These are phyloP conservation scores for Sussaba pulchella DNA, from an alignment of 2,888 invertebrate genomes.

Conservation along the genomic window DNA sequence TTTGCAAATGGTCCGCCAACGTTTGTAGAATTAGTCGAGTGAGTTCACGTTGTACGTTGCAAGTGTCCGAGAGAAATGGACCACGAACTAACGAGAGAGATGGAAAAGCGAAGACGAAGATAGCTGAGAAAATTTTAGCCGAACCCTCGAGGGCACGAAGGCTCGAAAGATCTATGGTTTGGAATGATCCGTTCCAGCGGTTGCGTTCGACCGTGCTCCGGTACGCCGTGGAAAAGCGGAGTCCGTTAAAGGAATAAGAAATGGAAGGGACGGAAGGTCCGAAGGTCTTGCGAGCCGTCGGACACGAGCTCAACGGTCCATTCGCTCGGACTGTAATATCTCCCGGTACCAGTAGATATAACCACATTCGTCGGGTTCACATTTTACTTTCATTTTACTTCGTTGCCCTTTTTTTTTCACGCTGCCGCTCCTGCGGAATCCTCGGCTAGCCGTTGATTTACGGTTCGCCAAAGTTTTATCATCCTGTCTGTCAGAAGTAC, in stretches of 20 bases:
- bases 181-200: conserved; percentile 49
- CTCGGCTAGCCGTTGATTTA: conserved; percentile 76
- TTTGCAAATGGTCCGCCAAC: conserved; percentile 7
- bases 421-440: conserved; percentile 65
- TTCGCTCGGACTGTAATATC: conserved; percentile 34
- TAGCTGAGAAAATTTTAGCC: conserved; percentile 60
- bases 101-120: conserved; percentile 37
- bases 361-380: conserved; percentile 14
- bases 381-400: conserved; percentile 6
- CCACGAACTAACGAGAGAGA: not conserved
- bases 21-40: conserved; percentile 44
- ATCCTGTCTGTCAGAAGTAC: conserved; percentile 73
- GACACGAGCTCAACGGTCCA: conserved; percentile 28
- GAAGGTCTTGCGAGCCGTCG: conserved; percentile 23
- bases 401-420: conserved; percentile 20
- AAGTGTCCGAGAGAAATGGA: conserved; percentile 26
- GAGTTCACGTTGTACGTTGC: conserved; percentile 50
- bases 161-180: conserved; percentile 60
- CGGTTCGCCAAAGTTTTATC: conserved; percentile 78
- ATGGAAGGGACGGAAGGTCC: conserved; percentile 8
- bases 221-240: not conserved
- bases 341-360: conserved; percentile 5
- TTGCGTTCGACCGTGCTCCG: conserved; percentile 20
- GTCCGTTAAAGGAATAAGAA: conserved; percentile 3
- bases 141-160: conserved; percentile 59